Conservation (phyloP, 2,888 invertebrate genomes). For the Coecobrya sp. region DNA sequence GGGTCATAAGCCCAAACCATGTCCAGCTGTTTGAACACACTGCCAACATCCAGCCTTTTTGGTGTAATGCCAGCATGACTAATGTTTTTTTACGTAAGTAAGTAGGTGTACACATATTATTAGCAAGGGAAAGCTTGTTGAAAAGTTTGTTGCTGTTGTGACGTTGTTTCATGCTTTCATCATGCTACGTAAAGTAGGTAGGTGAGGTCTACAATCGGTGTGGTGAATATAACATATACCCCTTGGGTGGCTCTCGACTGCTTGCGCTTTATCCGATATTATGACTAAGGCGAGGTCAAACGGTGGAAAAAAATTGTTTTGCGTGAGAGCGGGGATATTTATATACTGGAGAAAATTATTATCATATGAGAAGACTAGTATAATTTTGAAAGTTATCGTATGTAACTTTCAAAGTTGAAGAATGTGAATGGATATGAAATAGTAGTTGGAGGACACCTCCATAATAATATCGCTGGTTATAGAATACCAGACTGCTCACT, state of each 20-base stretch:
- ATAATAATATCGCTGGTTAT: neutral
- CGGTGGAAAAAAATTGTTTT: neutral
- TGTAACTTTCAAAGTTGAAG: slow-evolving; percentile 11
- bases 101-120: neutral
- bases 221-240: neutral
- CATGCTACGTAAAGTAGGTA: neutral
- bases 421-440: neutral
- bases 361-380: neutral
- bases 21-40: slow-evolving; percentile 22
- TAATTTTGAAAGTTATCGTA: neutral
- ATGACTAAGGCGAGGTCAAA: neutral
- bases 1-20: neutral
- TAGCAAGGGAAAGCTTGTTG: neutral
- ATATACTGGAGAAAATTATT: neutral
- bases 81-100: slow-evolving; percentile 1
- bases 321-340: neutral
- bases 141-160: neutral
- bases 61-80: slow-evolving; percentile 16
- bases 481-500: neutral
- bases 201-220: neutral
- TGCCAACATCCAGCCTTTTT: neutral
- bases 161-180: neutral
- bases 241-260: neutral
- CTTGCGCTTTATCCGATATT: neutral
- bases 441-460: neutral